phyloP scores from a whole-genome alignment of 2,888 invertebrate genomes.

The Papilio gigon region DNA sequence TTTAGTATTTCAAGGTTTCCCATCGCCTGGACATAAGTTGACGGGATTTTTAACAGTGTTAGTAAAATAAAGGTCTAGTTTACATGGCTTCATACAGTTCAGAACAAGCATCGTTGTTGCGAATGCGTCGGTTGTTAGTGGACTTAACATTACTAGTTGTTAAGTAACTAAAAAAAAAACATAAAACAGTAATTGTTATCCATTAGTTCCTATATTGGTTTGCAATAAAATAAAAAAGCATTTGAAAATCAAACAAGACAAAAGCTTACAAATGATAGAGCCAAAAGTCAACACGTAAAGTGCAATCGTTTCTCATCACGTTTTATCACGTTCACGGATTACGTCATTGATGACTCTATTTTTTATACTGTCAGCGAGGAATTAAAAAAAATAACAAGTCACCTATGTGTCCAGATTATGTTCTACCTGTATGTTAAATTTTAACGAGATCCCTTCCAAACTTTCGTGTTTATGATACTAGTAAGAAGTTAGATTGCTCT shows the following conservation, averaged over 20 bases:
- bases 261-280: constrained; percentile 7
- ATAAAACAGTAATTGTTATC: not conserved
- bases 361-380: too few relatives aligned
- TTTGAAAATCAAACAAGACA: not conserved
- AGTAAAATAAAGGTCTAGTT: too few relatives aligned
- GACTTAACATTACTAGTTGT: not conserved
- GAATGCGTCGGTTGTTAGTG: not conserved
- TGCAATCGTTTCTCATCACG: constrained; percentile 8
- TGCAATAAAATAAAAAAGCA: not conserved
- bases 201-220: not conserved
- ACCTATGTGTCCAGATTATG: too few relatives aligned
- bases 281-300: not conserved
- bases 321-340: constrained; percentile 1
- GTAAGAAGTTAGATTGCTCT: not conserved
- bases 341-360: not conserved
- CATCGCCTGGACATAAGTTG: not conserved
- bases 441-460: too few relatives aligned
- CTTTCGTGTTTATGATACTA: too few relatives aligned
- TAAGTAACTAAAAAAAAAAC: too few relatives aligned
- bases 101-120: too few relatives aligned
- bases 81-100: too few relatives aligned
- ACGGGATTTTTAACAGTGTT: not conserved
- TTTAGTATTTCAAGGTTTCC: not conserved
- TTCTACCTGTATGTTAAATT: too few relatives aligned
- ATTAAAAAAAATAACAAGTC: too few relatives aligned